These are phyloP conservation scores for Laticauda colubrina DNA, from an alignment of 2,113 vertebrate genomes.

Conservation along the genomic window DNA sequence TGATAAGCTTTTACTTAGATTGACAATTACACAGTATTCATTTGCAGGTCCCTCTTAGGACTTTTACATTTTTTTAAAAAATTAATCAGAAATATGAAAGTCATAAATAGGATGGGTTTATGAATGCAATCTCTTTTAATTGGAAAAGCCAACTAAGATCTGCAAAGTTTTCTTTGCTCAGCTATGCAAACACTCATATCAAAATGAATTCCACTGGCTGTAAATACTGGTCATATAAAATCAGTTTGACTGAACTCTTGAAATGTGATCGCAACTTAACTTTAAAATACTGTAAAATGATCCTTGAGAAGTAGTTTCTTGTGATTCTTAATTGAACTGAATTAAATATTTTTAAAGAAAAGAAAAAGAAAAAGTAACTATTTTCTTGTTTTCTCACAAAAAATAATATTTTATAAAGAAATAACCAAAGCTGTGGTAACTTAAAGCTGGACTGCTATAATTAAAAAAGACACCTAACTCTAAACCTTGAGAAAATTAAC, in stretches of 20 bases:
- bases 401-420: neutral
- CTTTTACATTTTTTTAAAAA: neutral
- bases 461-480: neutral
- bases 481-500: slow-evolving; percentile 29
- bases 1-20: neutral
- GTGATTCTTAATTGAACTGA: slow-evolving; percentile 10
- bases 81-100: neutral
- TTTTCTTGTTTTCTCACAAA: slow-evolving; percentile 1
- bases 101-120: neutral
- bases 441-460: slow-evolving; percentile 9
- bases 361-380: neutral
- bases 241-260: neutral
- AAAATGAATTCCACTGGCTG: neutral
- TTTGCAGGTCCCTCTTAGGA: neutral
- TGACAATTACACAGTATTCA: neutral
- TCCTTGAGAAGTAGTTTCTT: slow-evolving; percentile 9
- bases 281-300: neutral
- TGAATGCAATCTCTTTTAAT: neutral
- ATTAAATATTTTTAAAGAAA: neutral
- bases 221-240: neutral
- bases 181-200: neutral
- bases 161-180: neutral
- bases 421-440: neutral
- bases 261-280: neutral
- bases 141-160: neutral